Evolutionary conservation across 2,888 invertebrate genomes (phyloP), one percentile per base, ranked within the genome.

Genomic region (Machimus rusticus): DNA sequence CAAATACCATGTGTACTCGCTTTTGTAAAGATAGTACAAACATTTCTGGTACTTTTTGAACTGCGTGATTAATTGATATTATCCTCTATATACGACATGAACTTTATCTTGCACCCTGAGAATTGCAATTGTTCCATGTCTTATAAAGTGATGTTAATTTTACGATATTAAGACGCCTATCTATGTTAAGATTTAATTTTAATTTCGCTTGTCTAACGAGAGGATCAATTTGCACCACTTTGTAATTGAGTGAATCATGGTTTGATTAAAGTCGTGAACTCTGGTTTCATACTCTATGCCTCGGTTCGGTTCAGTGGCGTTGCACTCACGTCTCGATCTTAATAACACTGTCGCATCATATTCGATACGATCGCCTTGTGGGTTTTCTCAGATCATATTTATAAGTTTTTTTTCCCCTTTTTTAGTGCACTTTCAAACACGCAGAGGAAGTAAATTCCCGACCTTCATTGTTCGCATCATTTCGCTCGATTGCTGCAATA

Each of bases 401-500:
- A 14, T 66, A 28, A 12, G 12, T 57, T 57, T 66, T 23, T 46
- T 46, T 46, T 46, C 0, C 0, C 3, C 5, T 46, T 46, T 46
- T 14, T 66, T 28, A 28, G 4, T 4, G 12, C 8, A 66, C 23
- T 28, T 19, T 23, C 23, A 66, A 66, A 12, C 66, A 12, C 12
- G 23, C 28, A 23, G 66, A 66, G 66, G 66, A 66, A 66, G 23
- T 66, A 66, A 66, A 23, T 19, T 66, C 66, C 66, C 12, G 28
- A 66, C 66, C 28, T 66, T 28, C 19, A 3, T 66, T 55, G 19
- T 55, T 55, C 55, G 55, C 51, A 23, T 66, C 66, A 85, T 66
- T 74, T 85, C 28, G 74, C 74, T 85, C 43, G 74, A 74, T 85
- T 85, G n/a, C 28, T 39, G 14, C 82, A 57, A 82, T 82, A 57